These are phyloP conservation scores for Ornithorhynchus anatinus DNA, from an alignment of 2,113 vertebrate species.

Conservation along the genomic window DNA sequence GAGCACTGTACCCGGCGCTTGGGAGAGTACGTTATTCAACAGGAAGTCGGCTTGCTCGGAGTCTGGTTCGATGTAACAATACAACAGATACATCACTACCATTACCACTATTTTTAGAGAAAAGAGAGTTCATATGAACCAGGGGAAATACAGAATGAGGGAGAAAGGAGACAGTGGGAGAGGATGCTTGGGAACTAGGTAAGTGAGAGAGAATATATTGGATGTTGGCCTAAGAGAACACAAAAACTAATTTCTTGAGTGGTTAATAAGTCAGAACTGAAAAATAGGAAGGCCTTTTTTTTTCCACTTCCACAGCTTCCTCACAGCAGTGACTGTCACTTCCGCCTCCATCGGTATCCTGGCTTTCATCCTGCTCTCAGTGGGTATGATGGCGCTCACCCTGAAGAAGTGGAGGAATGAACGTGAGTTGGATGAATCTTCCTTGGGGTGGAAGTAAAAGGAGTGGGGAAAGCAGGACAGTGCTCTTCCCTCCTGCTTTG, in stretches of 20 bases:
- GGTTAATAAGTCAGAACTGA: neutral
- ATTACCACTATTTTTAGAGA: neutral
- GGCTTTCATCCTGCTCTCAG: constrained; percentile 17
- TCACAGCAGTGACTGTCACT: neutral
- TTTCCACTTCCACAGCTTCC: neutral
- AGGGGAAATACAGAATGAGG: neutral
- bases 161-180: neutral
- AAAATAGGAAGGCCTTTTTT: neutral
- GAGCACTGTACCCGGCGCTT: too few relatives aligned
- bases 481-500: neutral
- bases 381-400: constrained; percentile 2
- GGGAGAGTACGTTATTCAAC: too few relatives aligned
- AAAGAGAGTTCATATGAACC: neutral
- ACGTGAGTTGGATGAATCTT: constrained; percentile 16
- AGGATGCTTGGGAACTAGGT: neutral
- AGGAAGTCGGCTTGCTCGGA: too few relatives aligned
- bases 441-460: neutral
- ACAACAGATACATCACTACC: too few relatives aligned
- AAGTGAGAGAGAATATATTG: neutral
- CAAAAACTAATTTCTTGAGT: neutral
- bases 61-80: too few relatives aligned
- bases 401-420: constrained; percentile 33
- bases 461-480: too few relatives aligned
- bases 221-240: neutral
- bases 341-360: neutral